Evolutionary conservation across 1,140 invertebrate species (phyloP).

Genomic region (Conopomorpha cramerella): DNA sequence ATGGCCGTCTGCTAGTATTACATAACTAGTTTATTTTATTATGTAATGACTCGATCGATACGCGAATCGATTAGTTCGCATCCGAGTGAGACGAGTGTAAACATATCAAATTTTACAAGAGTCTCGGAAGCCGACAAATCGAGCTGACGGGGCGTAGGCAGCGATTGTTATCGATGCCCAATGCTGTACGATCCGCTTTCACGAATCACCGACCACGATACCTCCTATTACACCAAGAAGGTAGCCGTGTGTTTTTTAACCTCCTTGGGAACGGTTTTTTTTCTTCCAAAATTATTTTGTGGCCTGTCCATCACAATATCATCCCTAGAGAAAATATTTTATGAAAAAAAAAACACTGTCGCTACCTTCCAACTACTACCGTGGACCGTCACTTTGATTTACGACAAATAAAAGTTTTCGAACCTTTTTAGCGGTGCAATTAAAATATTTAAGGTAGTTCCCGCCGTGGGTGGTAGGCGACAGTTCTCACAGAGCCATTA

Average conservation of each 20-base stretch:
- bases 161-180: constrained; percentile 37
- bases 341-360: too few relatives aligned
- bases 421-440: constrained; percentile 46
- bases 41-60: too few relatives aligned
- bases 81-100: constrained; percentile 8
- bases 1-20: too few relatives aligned
- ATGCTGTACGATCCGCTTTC: constrained; percentile 22
- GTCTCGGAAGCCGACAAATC: constrained; percentile 23
- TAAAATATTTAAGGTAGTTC: constrained; percentile 50
- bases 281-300: too few relatives aligned
- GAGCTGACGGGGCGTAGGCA: constrained; percentile 41
- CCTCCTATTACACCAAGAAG: too few relatives aligned
- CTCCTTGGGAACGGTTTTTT: too few relatives aligned
- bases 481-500: constrained; percentile 57
- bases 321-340: too few relatives aligned
- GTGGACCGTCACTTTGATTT: constrained; percentile 45
- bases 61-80: background rate
- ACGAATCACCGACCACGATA: constrained; percentile 27
- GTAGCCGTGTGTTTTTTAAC: too few relatives aligned
- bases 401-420: constrained; percentile 45
- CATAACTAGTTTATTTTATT: too few relatives aligned
- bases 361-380: constrained; percentile 35
- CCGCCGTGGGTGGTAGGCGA: constrained; percentile 53
- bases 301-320: too few relatives aligned
- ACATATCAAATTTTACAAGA: constrained; percentile 39